A percentile compares a stretch with the other conserved stretches of the same genome.
Conservation (phyloP, 2,113 vertebrate genomes). For the Synodontis membranacea region DNA sequence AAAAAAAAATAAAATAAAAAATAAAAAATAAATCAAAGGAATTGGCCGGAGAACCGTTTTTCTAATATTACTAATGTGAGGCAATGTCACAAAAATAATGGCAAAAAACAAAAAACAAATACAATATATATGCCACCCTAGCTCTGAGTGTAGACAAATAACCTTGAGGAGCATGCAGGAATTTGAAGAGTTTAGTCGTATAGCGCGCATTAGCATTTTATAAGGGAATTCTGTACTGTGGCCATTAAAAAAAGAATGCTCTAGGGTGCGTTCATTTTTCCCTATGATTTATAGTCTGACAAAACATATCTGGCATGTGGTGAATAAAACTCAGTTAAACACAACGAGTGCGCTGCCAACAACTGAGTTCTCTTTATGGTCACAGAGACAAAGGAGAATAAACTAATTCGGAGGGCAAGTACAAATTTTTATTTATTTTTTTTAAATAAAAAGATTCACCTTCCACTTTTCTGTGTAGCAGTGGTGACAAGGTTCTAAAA, state of each 20-base stretch:
- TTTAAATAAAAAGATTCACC: neutral
- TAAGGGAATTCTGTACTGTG: neutral
- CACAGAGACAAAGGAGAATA: conserved; percentile 8
- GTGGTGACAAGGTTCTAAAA: neutral
- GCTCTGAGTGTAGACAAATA: neutral
- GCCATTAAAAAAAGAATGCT: neutral
- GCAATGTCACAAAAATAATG: conserved; percentile 8
- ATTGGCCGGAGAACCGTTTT: neutral
- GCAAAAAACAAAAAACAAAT: neutral
- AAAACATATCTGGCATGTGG: conserved; percentile 12
- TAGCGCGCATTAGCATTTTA: neutral
- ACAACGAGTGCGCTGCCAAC: conserved; percentile 1
- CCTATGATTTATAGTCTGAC: conserved; percentile 24
- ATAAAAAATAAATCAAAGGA: neutral
- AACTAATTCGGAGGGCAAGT: neutral
- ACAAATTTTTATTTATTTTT: neutral
- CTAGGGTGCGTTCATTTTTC: conserved; percentile 8
- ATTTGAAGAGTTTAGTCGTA: neutral
- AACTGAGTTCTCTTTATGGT: conserved; percentile 4
- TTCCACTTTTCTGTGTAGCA: neutral
- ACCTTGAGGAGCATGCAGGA: neutral
- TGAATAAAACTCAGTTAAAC: conserved; percentile 40
- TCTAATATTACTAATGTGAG: neutral
- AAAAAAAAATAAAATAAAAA: neutral
- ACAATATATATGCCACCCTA: neutral